Evolutionary conservation across 2,888 invertebrate species (phyloP).

Genomic region (Cataglyphis albicans): DNA sequence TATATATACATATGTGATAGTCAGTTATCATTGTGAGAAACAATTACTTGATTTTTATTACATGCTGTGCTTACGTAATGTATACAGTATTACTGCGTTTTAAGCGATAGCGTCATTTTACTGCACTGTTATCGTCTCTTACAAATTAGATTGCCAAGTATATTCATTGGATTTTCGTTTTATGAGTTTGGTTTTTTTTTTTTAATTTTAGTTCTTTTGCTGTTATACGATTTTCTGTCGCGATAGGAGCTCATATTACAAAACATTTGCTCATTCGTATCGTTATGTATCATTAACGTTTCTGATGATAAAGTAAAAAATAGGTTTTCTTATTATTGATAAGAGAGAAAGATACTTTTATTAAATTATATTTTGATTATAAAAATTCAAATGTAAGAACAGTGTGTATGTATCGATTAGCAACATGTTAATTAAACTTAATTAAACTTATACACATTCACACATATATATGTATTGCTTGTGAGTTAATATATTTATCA

Average conservation of each 20-base stretch:
- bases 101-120: background rate
- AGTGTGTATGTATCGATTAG: background rate
- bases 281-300: background rate
- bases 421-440: no score
- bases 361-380: background rate
- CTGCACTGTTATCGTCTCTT: slow-evolving; percentile 10
- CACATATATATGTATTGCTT: background rate
- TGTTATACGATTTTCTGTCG: background rate
- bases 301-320: background rate
- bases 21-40: background rate
- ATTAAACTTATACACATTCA: background rate
- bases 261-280: background rate
- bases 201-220: background rate
- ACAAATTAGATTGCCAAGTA: slow-evolving; percentile 5
- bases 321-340: background rate
- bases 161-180: background rate
- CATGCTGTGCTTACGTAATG: background rate
- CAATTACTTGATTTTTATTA: background rate
- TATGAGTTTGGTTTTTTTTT: background rate
- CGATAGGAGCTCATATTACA: background rate
- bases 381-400: background rate
- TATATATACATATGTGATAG: background rate
- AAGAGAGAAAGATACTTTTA: background rate
- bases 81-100: background rate
- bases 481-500: background rate